Conservation (phyloP, 1,140 invertebrate species). For the Globodera ellingtonae region DNA sequence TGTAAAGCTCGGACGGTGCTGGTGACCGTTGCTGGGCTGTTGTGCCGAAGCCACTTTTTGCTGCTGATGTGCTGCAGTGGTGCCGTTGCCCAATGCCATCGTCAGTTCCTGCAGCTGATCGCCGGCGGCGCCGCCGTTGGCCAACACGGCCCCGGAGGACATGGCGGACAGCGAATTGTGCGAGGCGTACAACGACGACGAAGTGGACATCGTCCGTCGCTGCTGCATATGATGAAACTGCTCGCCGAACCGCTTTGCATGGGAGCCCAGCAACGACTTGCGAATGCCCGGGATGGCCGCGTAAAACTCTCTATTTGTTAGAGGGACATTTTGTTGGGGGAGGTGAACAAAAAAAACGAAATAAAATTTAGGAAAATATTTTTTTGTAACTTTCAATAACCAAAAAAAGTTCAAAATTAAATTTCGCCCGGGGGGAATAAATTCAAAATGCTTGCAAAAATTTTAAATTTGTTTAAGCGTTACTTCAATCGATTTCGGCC, state of each 20-base stretch:
- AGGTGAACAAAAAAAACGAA: too few relatives aligned
- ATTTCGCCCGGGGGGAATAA: background rate
- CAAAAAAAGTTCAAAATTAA: too few relatives aligned
- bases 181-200: slow-evolving; percentile 37
- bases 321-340: background rate
- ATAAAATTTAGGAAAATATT: too few relatives aligned
- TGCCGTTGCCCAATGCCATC: background rate
- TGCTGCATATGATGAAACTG: slow-evolving; percentile 63
- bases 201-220: slow-evolving; percentile 41
- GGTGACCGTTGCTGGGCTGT: background rate
- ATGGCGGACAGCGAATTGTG: slow-evolving; percentile 11
- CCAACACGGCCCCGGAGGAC: background rate
- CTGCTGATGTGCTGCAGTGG: background rate
- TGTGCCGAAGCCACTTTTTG: too few relatives aligned
- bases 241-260: slow-evolving; percentile 63
- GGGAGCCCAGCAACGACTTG: slow-evolving; percentile 59
- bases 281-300: slow-evolving; percentile 64
- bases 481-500: slow-evolving; percentile 46
- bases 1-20: background rate
- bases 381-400: too few relatives aligned
- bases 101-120: background rate
- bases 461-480: background rate
- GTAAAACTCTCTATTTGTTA: slow-evolving; percentile 57
- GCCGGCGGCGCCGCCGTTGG: background rate
- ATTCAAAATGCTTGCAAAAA: background rate